Evolutionary conservation across 2,113 vertebrate species (phyloP), one percentile per base, ranked within the genome.

Genomic region (Pongo pygmaeus): DNA sequence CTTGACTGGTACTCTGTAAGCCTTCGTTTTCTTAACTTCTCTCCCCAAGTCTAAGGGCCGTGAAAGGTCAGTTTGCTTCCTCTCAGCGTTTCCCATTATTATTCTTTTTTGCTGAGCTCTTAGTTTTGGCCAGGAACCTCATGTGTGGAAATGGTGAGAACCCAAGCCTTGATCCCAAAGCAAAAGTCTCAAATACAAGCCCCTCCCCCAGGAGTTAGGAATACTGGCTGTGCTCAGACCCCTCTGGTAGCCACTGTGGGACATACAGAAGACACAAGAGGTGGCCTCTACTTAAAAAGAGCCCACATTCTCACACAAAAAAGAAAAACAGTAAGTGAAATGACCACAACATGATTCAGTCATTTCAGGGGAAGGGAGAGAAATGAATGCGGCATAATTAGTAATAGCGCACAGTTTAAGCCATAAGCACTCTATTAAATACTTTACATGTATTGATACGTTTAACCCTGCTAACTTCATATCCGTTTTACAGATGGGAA

Each of bases 21-120:
- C 32, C 43, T 89, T 43, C 25, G 40, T 79, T 87, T 94, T 92
- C 79, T 86, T 78, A 46, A 52, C 38, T 80, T 88, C 7, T 92
- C 22, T 92, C 30, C 38, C 59, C 3, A 0, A 25, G 32, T n/a
- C 81, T 91, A 59, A 14, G 46, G 93, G 43, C 5, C 11, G 0
- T 5, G 9, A n/a, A 14, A 48, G 10, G 35, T 67, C 27, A 64
- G 1, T 20, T 38, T 67, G 12, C 40, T 72, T 90, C 43, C 48
- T 50, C 13, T 43, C 0, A 35, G 48, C 32, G 11, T 27, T 83
- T 87, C n/a, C 46, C 7, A 16, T 59, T 79, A 50, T 69, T 18
- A 13, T 89, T 14, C 11, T 57, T 94, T 64, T 81, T 50, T 83
- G 48, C 50, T 92, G 16, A 90, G 23, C 9, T 59, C 6, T 46